Percentiles rank a stretch among this genome's conserved stretches.
Evolutionary conservation across 2,888 invertebrate genomes (phyloP).

Genomic region (Eristalis arbustorum): DNA sequence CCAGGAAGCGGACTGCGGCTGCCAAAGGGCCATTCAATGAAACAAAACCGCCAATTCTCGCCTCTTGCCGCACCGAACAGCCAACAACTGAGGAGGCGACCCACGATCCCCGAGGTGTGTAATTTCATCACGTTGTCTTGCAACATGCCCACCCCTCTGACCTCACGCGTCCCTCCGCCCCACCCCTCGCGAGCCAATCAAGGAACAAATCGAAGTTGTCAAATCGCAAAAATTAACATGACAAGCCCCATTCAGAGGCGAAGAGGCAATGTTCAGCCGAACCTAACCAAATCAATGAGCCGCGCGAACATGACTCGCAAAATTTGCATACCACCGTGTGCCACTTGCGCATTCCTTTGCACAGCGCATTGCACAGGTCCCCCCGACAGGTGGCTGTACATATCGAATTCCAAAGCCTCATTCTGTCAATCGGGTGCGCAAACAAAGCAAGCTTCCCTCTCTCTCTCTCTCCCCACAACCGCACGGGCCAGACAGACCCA

Average conservation of each 20-base stretch:
- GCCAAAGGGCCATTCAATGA: background rate
- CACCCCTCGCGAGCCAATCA: background rate
- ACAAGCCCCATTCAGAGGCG: slow-evolving; percentile 48
- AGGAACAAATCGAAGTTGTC: slow-evolving; percentile 56
- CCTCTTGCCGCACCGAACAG: background rate
- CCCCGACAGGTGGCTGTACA: slow-evolving; percentile 60
- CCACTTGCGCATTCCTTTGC: slow-evolving; percentile 49
- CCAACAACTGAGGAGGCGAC: background rate
- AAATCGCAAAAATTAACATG: slow-evolving; percentile 41
- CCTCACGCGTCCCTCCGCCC: background rate
- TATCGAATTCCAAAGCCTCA: slow-evolving; percentile 65
- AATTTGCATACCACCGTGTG: slow-evolving; percentile 51
- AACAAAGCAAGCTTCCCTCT: slow-evolving; percentile 30
- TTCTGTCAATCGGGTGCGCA: slow-evolving; percentile 62
- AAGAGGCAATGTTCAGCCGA: slow-evolving; percentile 44
- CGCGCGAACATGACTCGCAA: slow-evolving; percentile 39
- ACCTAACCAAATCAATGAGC: slow-evolving; percentile 54
- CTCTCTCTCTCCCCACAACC: background rate
- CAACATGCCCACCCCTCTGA: background rate
- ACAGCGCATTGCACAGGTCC: slow-evolving; percentile 23
- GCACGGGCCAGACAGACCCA: slow-evolving; percentile 36
- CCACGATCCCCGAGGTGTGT: background rate
- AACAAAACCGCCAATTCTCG: background rate
- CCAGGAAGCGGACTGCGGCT: background rate
- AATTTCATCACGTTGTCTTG: background rate